These are phyloP conservation scores for Tupiocoris notatus DNA, from an alignment of 2,888 invertebrate genomes.

Conservation along the genomic window DNA sequence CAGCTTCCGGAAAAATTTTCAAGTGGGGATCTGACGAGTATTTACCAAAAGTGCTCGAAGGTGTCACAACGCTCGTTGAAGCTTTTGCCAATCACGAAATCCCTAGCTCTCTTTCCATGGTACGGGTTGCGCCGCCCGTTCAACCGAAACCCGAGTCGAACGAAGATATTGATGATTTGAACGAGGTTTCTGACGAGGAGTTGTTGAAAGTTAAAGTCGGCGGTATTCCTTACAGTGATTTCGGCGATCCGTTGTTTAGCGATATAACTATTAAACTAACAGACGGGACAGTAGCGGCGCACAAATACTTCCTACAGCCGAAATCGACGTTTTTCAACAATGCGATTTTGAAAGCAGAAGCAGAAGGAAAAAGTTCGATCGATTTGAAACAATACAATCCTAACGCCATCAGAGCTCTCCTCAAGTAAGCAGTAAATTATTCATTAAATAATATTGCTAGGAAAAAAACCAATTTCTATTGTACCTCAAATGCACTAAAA, in stretches of 20 bases:
- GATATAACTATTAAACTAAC: constrained; percentile 6
- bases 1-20: constrained; percentile 10
- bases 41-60: background rate
- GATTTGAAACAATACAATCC: constrained; percentile 8
- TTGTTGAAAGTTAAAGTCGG: background rate
- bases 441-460: background rate
- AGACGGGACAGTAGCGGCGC: background rate
- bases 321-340: constrained; percentile 1
- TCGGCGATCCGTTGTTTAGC: constrained; percentile 9
- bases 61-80: background rate
- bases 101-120: background rate
- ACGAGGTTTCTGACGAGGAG: background rate
- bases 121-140: background rate
- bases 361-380: background rate
- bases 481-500: no score
- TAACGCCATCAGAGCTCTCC: constrained; percentile 4
- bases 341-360: background rate
- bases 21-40: background rate
- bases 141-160: background rate
- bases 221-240: background rate
- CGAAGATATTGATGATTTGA: background rate
- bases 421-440: constrained; percentile 7
- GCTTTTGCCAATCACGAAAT: constrained; percentile 1
- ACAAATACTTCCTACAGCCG: constrained; percentile 4
- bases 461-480: no score